phyloP scores from a whole-genome alignment of 2,888 invertebrate genomes.

The Diogma glabrata region DNA sequence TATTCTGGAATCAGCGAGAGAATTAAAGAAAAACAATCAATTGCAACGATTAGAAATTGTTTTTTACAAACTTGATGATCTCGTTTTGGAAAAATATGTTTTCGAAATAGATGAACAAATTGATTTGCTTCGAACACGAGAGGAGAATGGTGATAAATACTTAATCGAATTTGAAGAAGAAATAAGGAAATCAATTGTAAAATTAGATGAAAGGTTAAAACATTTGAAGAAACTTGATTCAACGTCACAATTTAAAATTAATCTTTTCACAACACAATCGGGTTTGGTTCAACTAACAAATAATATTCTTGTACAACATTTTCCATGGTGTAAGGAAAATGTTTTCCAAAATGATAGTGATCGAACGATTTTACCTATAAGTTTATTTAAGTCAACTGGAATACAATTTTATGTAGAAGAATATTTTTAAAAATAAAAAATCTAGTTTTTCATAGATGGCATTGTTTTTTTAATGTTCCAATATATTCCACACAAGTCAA shows the following conservation, averaged over 20 bases:
- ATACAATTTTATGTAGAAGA: constrained; percentile 27
- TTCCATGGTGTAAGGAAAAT: constrained; percentile 29
- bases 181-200: constrained; percentile 26
- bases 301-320: constrained; percentile 23
- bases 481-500: not conserved
- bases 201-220: constrained; percentile 28
- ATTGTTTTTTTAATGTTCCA: not conserved
- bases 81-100: constrained; percentile 19
- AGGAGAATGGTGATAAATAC: constrained; percentile 27
- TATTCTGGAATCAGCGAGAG: constrained; percentile 24
- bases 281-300: constrained; percentile 27
- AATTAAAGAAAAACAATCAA: constrained; percentile 22
- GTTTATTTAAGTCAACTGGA: constrained; percentile 23
- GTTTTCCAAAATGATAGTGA: constrained; percentile 10
- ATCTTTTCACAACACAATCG: constrained; percentile 29
- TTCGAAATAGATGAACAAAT: constrained; percentile 17
- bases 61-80: constrained; percentile 23
- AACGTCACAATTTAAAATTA: constrained; percentile 27
- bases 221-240: constrained; percentile 24
- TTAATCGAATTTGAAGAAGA: constrained; percentile 30
- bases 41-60: constrained; percentile 26
- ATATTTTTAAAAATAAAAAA: constrained; percentile 13
- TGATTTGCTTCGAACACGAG: not conserved
- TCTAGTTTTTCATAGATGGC: not conserved
- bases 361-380: constrained; percentile 24